Evolutionary conservation across 1,140 invertebrate genomes (phyloP), one percentile per base, ranked within the genome.

Genomic region (Scaptomyza montana): DNA sequence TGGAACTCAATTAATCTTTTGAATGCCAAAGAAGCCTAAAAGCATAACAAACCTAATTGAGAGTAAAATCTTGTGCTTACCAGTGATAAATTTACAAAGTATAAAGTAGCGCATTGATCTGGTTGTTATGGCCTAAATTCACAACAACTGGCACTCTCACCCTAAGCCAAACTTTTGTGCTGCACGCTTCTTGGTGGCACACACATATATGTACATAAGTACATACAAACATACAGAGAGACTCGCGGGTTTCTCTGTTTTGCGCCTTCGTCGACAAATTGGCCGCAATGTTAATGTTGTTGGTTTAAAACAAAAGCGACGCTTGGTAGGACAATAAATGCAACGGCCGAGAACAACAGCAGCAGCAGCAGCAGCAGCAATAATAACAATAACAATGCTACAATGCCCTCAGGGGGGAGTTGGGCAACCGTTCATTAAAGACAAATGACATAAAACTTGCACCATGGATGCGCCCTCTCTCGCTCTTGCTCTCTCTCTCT

Each of bases 291-390:
- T 74, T 80, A 79, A 77, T 81, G 74, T 66, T 62, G 78, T 66
- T 87, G 85, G 66, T 43, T 50, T 87, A 79, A 87, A 87, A 87
- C 84, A 87, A 87, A 89, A 72, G 84, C 72, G 62, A 82, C 72
- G 78, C 75, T 76, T 82, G 78, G 64, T 56, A 73, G 78, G 73
- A 79, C 71, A 87, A 73, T 80, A 85, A 64, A 64, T 67, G 59
- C 64, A 74, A 62, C 49, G 54, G 69, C 49, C 54, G 19, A 66
- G 63, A 66, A 59, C 62, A 53, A 36, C 56, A 59, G 30, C 28
- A 45, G 54, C 54, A 55, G 16, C 53, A 36, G 30, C 50, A 53
- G 21, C 50, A 7, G 28, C 51, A 54, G 30, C 51, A 21, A 30
- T 30, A 54, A 39, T 43, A 49, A 13, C 57, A 55, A 56, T 56